These are phyloP conservation scores for Ptilonorhynchus violaceus DNA, from an alignment of 2,113 vertebrate species.

Conservation along the genomic window DNA sequence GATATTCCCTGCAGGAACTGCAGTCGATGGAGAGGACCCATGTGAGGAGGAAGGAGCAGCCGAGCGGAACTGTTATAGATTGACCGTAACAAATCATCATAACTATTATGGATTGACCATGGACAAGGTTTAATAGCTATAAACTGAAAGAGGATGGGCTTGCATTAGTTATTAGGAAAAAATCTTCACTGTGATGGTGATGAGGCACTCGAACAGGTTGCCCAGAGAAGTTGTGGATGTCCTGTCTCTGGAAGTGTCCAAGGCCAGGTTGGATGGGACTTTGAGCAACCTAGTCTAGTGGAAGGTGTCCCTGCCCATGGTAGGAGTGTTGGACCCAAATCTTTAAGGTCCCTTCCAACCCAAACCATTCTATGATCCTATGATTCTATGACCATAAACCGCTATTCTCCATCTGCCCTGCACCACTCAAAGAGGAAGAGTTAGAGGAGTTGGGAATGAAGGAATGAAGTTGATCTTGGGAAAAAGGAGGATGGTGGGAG, in stretches of 20 bases:
- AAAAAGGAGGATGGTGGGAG: neutral
- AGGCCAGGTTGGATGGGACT: neutral
- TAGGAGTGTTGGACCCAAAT: neutral
- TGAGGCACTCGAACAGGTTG: neutral
- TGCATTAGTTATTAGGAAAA: neutral
- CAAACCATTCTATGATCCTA: neutral
- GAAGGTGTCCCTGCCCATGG: neutral
- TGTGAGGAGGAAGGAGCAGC: neutral
- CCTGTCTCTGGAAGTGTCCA: neutral
- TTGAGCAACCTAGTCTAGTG: neutral
- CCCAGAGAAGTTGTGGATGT: neutral
- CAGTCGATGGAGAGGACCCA: neutral
- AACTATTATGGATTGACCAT: neutral
- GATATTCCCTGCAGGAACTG: neutral
- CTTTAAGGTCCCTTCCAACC: neutral
- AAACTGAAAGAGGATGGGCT: neutral
- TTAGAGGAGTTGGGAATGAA: neutral
- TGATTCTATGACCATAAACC: neutral
- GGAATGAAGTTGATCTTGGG: neutral
- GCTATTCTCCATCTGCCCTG: neutral
- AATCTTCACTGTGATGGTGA: neutral
- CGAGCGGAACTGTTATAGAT: neutral
- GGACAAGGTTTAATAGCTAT: neutral
- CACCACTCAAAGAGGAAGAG: rapidly evolving
- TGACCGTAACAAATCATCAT: neutral